Percentiles rank a stretch among this genome's conserved stretches.
Conservation (phyloP, 2,888 invertebrate genomes). For the Poecilus cupreus region DNA sequence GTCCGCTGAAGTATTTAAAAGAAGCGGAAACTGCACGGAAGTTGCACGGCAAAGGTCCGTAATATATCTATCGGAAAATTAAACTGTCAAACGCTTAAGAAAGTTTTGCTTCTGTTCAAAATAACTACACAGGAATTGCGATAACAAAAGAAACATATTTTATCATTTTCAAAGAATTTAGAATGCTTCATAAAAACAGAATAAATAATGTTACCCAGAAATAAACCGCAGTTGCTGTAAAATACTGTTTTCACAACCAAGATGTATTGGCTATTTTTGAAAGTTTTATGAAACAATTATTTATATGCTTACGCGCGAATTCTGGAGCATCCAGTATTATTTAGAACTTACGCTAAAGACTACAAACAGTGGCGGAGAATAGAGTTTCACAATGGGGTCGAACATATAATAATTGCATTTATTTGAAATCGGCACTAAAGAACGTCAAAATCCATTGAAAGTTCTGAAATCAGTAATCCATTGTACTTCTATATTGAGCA, state of each 20-base stretch:
- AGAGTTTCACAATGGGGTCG: no score
- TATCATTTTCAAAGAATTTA: constrained; percentile 34
- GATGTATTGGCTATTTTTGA: constrained; percentile 17
- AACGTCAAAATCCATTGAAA: no score
- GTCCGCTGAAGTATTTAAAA: constrained; percentile 65
- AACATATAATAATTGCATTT: no score
- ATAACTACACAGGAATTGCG: constrained; percentile 3
- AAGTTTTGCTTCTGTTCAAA: constrained; percentile 28
- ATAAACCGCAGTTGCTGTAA: neutral
- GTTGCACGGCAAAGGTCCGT: constrained; percentile 47
- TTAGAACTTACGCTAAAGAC: no score
- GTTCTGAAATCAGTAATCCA: no score
- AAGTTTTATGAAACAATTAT: constrained; percentile 36
- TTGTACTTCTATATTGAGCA: no score
- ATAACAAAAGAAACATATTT: constrained; percentile 40
- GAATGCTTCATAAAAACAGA: constrained; percentile 17
- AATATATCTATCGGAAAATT: constrained; percentile 59
- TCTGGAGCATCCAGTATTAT: neutral
- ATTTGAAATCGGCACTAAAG: no score
- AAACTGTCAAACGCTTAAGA: constrained; percentile 54
- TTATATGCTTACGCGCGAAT: neutral
- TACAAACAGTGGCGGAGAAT: no score
- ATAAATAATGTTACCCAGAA: neutral
- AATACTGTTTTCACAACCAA: neutral
- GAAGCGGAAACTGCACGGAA: constrained; percentile 50